Base-by-base conservation (phyloP, 2,797 vertebrate genomes). In the Chromobotia macracanthus region DNA sequence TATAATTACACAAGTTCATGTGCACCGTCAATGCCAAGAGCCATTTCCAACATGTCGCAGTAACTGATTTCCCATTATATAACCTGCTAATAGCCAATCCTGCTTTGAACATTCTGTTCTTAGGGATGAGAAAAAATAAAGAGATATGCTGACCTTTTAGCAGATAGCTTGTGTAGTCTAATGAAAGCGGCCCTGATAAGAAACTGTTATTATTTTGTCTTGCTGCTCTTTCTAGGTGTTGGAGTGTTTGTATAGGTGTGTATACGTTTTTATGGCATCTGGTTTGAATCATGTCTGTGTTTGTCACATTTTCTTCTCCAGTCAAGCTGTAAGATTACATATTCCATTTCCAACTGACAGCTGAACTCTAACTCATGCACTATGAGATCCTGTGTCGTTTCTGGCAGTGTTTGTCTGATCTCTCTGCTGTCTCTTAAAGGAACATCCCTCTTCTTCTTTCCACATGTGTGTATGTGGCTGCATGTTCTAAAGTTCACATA, bases 91-190 rank as follows among this genome's bases (percentile, higher is more conserved):
- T 72, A 64, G 75, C 74, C 35, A 58, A 80, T 75, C 53, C 70
- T 51, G 46, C 50, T 67, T 78, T 82, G 84, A 79, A 83, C 84
- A 83, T 85, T 85, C 81, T n/a, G 67, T 80, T 82, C 84, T 71
- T 35, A 78, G 69, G 58, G 74, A 75, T 60, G 70, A 61, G 28
- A 61, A 35, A 1, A 21, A 67, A 38, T 44, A 64, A 69, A 69
- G 25, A 60, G 51, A 66, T 19, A 18, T 5, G 13, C 10, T 61
- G 66, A 60, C 70, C 55, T 77, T 61, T 51, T 35, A 51, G 10
- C 55, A 18, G 41, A 0, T 1, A 35, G 44, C 41, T 77, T 77
- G 28, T 51, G 66, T n/a, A 50, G 66, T 78, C 12, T 51, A 63
- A 70, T 70, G 28, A 78, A 38, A 70, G 67, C 9, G 15, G 25